Evolutionary conservation across 1,140 invertebrate species (phyloP), one percentile per base, ranked within the genome.

Genomic region (Augochlora pura): DNA sequence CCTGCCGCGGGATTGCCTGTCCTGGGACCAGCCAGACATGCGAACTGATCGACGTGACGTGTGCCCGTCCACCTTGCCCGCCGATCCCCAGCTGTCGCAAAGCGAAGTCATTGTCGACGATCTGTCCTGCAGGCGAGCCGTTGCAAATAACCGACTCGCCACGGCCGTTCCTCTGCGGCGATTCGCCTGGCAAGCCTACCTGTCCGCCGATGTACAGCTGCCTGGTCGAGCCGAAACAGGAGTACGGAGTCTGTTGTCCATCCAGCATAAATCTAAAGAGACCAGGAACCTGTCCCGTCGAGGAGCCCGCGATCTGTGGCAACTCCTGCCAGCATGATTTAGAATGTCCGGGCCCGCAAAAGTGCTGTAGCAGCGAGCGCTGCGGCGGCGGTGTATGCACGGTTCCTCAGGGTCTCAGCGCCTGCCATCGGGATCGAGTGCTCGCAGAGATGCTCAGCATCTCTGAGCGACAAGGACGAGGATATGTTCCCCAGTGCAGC

Each of bases 201-300:
- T 98, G 97, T 88, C 97, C 97, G 8, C 95, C 96, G 0, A 93
- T 97, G 63, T 97, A 97, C 89, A 94, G 95, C 84, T 98, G 97
- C 87, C 93, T 96, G 64, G 96, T 97, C 7, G 95, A 97, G 86
- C 71, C 91, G 92, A 95, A 95, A 75, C 96, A 97, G 84, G 97
- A 98, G 82, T 98, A 98, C 88, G 97, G 97, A 0, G 96, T 97
- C 1, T 98, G 97, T 88, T 97, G 97, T 88, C 96, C 96, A n/a
- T 95, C 96, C 12, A 96, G 94, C 4, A 84, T 96, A 69, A 94
- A 95, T 85, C 94, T 97, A 54, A 94, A 96, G 83, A 96, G 97
- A 88, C 94, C 96, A 0, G 97, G 96, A 4, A 94, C 94, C 1
- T 98, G 97, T 88, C 96, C 97, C 0, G 87, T 42, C 63, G 88